Evolutionary conservation across 1,140 invertebrate species (phyloP).

Genomic region (Saccostrea cuccullata): DNA sequence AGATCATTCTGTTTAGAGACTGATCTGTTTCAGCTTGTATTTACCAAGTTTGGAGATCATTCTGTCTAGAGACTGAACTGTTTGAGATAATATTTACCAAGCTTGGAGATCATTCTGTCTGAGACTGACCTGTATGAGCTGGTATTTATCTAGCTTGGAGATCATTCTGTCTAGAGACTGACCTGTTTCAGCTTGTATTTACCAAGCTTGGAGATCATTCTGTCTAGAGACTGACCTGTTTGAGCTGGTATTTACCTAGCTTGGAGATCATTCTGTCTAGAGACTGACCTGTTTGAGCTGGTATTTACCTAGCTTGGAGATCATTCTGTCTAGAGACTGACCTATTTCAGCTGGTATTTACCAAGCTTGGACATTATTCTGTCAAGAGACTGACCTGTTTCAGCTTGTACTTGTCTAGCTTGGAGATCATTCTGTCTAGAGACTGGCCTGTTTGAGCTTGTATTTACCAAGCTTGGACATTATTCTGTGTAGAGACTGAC

Average conservation of each 20-base stretch:
- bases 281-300: no score
- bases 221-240: conserved; percentile 53
- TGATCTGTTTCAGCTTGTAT: no score
- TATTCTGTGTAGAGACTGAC: conserved; percentile 54
- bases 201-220: conserved; percentile 90
- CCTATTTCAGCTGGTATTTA: conserved; percentile 82
- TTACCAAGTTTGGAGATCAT: no score
- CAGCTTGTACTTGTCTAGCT: conserved; percentile 86
- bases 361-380: conserved; percentile 90
- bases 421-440: conserved; percentile 85
- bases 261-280: no score
- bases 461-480: no score
- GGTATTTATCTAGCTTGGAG: conserved; percentile 80
- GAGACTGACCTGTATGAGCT: no score
- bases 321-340: conserved; percentile 44
- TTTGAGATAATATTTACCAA: no score
- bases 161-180: conserved; percentile 82
- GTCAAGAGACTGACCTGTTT: conserved; percentile 68
- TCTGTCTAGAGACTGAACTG: no score
- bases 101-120: no score
- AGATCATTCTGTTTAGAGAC: neutral
- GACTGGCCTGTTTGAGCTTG: no score
- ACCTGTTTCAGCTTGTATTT: conserved; percentile 81
- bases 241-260: no score
- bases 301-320: no score